phyloP scores from a whole-genome alignment of 2,797 vertebrate species.

The Microctenopoma steveboyesi region DNA sequence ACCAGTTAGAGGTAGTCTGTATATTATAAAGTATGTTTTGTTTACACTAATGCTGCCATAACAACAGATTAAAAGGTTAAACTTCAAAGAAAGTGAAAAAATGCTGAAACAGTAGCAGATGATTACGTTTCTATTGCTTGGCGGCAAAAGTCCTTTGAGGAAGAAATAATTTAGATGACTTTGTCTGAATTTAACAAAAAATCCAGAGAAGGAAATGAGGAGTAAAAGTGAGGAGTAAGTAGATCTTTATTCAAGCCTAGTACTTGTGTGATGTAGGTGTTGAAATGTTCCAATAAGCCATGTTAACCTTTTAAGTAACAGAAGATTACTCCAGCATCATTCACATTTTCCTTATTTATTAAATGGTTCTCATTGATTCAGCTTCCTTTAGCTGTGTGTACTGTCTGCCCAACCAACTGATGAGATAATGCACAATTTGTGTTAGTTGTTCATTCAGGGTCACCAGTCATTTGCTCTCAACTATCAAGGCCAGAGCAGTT shows the following conservation, averaged over 20 bases:
- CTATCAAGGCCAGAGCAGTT: neutral
- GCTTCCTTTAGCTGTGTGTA: too few species aligned
- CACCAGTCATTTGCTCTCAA: neutral
- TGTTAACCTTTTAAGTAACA: too few species aligned
- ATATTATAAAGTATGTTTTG: constrained; percentile 25
- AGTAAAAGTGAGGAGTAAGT: too few species aligned
- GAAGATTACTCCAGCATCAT: too few species aligned
- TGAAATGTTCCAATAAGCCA: too few species aligned
- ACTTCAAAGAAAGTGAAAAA: constrained; percentile 49
- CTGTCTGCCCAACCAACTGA: too few species aligned
- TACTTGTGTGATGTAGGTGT: neutral
- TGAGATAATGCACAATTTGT: too few species aligned
- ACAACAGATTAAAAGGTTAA: constrained; percentile 50
- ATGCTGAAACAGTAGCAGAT: constrained; percentile 15
- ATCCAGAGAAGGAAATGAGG: neutral
- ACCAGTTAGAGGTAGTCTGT: constrained; percentile 40
- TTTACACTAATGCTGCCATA: constrained; percentile 29
- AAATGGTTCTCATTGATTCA: too few species aligned
- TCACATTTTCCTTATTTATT: too few species aligned
- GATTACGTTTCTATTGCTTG: constrained; percentile 21
- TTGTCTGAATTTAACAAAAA: neutral
- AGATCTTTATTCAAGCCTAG: neutral
- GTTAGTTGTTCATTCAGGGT: too few species aligned
- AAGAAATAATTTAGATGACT: constrained; percentile 29
- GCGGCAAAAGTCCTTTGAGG: constrained; percentile 18